phyloP scores from a whole-genome alignment of 2,888 invertebrate species.

The Ectobius pallidus region DNA sequence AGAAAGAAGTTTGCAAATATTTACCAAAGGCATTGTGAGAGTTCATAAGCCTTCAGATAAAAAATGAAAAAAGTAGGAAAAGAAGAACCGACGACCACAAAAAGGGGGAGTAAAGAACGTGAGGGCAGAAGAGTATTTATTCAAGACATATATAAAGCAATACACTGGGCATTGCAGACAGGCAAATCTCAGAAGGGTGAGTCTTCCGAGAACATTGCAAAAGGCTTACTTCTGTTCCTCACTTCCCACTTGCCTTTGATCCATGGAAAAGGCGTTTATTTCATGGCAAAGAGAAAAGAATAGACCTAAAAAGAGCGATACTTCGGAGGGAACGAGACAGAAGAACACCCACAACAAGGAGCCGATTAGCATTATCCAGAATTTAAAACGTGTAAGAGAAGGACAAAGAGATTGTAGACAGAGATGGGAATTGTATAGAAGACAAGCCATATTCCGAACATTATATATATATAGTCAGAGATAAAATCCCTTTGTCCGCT shows the following conservation, averaged over 20 bases:
- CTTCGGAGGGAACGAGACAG: slow-evolving; percentile 11
- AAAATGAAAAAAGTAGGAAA: slow-evolving; percentile 32
- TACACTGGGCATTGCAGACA: slow-evolving; percentile 26
- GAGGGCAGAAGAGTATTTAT: slow-evolving; percentile 40
- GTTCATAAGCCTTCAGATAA: slow-evolving; percentile 42
- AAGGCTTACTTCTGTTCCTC: slow-evolving; percentile 31
- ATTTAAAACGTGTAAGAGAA: slow-evolving; percentile 14
- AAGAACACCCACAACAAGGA: slow-evolving; percentile 39
- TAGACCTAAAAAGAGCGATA: slow-evolving; percentile 2
- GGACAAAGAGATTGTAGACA: slow-evolving; percentile 3
- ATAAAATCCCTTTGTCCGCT: slow-evolving; percentile 33
- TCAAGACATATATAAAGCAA: slow-evolving; percentile 39
- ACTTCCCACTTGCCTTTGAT: slow-evolving; percentile 35
- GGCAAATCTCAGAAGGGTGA: slow-evolving; percentile 36
- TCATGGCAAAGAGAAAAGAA: slow-evolving; percentile 37
- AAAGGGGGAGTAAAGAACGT: slow-evolving; percentile 38
- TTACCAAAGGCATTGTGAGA: slow-evolving; percentile 42
- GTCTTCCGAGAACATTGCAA: slow-evolving; percentile 32
- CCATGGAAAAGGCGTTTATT: slow-evolving; percentile 40
- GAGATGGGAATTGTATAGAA: slow-evolving; percentile 25
- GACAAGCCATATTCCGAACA: slow-evolving; percentile 22
- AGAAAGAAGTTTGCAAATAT: slow-evolving; percentile 42
- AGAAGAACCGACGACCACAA: slow-evolving; percentile 31
- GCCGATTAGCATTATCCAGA: slow-evolving; percentile 37
- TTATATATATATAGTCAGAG: slow-evolving; percentile 14